Base-by-base conservation (phyloP, 37 sponge, comb jelly and placozoan genomes). In the Theonella swinhoei region DNA sequence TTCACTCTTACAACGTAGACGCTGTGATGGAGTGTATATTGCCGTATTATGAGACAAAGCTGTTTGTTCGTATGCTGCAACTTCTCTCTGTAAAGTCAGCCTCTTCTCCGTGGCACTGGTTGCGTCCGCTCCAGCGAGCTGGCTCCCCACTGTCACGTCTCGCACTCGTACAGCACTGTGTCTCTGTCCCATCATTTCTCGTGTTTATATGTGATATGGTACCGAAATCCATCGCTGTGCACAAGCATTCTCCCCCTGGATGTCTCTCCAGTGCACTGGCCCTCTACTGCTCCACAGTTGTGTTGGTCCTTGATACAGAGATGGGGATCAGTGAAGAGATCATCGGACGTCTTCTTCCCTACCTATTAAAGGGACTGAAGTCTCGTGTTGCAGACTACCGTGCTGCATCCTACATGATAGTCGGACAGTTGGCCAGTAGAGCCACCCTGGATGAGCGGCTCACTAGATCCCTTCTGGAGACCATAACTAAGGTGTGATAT, bases 41-140 rank as follows among this genome's bases (percentile, higher is more conserved):
- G 62, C 99, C 99, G 38, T 91, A 92, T 67, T 89, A 98, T 79
- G 84, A 94, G 83, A 96, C 99, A 0, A 83, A 86, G 14, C 80
- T 89, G 19, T 98, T 98, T 80, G 99, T 84, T 8, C 85, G 95
- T 3, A 81, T 97, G 60, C 59, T 97, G 19, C 93, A 92, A 43
- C 83, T 97, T 31, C 82, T 97, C 28, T 93, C 95, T 22, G 66
- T 97, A 25, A 79, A 88, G 29, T 75, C 67, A 61, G 73, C 75
- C 60, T 33, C 87, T 25, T 86, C 92, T 19, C 73, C n/a, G 0
- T 97, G 97, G 97, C 86, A 91, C 72, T 97, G 97, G 97, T 81
- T 97, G 9, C 39, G 78, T 4, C 88, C 92, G 9, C 25, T 80
- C 29, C 92, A 91, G 74, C 86, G 87, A 32, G 67, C 84, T 1